Conservation (phyloP, 2,888 invertebrate species). For the Liodrosophila aerea region DNA sequence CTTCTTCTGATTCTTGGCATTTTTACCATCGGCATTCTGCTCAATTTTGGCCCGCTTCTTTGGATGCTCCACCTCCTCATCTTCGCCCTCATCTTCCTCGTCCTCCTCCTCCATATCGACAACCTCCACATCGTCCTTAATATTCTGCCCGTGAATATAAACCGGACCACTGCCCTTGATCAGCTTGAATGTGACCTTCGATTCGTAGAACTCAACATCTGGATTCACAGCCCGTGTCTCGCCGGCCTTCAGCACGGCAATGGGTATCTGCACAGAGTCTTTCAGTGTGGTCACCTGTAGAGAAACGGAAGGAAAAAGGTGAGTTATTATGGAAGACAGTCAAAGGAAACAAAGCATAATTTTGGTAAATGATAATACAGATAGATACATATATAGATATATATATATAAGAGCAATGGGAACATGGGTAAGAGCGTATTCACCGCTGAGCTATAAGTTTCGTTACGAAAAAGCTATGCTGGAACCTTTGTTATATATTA, state of each 20-base stretch:
- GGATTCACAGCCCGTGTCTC: slow-evolving; percentile 89
- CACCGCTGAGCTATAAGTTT: no score
- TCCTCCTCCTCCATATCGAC: slow-evolving; percentile 92
- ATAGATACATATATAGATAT: no score
- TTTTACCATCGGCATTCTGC: slow-evolving; percentile 88
- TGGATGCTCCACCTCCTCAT: slow-evolving; percentile 88
- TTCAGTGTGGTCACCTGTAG: slow-evolving; percentile 82
- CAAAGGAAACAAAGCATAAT: no score
- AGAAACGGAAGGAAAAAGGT: no score
- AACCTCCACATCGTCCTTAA: slow-evolving; percentile 91
- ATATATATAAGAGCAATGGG: no score
- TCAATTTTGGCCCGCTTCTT: slow-evolving; percentile 91
- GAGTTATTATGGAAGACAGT: no score
- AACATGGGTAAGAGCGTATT: no score
- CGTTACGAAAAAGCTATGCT: no score
- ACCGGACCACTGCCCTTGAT: slow-evolving; percentile 91
- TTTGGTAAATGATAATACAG: no score
- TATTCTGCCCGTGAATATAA: slow-evolving; percentile 92
- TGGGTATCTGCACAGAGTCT: slow-evolving; percentile 91
- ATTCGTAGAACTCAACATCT: slow-evolving; percentile 93
- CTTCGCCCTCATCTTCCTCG: slow-evolving; percentile 87
- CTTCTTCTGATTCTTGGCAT: slow-evolving; percentile 89
- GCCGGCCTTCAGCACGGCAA: slow-evolving; percentile 91
- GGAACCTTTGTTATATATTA: no score
- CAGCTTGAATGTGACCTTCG: slow-evolving; percentile 92